phyloP scores from a whole-genome alignment of 92 coral and sea anemone species.

The Siderastrea radians region DNA sequence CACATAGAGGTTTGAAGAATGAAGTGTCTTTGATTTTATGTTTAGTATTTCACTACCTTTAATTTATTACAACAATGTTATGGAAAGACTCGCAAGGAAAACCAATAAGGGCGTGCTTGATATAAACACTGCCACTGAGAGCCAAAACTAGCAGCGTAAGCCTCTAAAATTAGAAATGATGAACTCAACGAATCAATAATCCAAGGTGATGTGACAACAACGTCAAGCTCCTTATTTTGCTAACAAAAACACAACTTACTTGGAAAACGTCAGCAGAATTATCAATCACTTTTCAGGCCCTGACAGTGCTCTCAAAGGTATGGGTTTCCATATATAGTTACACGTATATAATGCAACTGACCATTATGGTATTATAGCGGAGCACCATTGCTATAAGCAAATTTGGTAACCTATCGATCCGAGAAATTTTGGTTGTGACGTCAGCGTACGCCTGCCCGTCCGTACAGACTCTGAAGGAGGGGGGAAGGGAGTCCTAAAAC shows the following conservation, averaged over 20 bases:
- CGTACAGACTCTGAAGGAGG: too few species aligned
- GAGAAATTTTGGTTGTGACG: too few species aligned
- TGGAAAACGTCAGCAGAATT: background rate
- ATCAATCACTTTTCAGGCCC: background rate
- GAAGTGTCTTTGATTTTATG: background rate
- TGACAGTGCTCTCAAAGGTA: background rate
- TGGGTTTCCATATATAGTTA: background rate
- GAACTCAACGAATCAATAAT: background rate
- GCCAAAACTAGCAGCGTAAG: background rate
- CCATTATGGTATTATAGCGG: background rate
- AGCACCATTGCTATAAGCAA: background rate
- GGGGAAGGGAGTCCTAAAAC: too few species aligned
- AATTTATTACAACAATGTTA: background rate
- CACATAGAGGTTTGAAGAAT: background rate
- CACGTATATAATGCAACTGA: background rate
- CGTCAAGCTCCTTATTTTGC: slow-evolving; percentile 1
- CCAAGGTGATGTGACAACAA: slow-evolving; percentile 6
- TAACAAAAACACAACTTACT: background rate
- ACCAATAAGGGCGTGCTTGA: background rate
- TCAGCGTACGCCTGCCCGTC: too few species aligned
- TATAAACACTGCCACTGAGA: background rate
- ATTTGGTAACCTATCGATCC: too few species aligned
- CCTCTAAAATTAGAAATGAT: background rate
- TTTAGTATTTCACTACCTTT: background rate
- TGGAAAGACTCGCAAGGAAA: background rate